Evolutionary conservation across 1,140 invertebrate species (phyloP).

Genomic region (Glossosoma conforme): DNA sequence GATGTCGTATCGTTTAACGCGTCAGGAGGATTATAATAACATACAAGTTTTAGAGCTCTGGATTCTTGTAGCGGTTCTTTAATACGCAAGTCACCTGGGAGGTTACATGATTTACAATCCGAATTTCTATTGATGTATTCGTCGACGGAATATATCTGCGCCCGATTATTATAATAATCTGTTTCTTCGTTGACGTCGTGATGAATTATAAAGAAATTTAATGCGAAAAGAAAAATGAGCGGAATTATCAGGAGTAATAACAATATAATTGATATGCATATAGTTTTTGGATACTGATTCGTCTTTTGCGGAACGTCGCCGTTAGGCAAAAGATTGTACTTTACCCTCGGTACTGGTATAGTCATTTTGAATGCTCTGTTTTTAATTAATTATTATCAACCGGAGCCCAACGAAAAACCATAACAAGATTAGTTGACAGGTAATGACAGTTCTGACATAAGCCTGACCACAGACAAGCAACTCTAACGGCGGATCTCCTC

Average conservation of each 20-base stretch:
- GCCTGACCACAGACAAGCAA: too few species aligned
- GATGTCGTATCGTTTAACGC: slow-evolving; percentile 32
- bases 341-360: slow-evolving; percentile 9
- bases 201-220: slow-evolving; percentile 8
- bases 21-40: slow-evolving; percentile 61
- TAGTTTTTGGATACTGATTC: slow-evolving; percentile 1
- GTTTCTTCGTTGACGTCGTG: background rate
- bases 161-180: slow-evolving; percentile 1
- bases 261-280: slow-evolving; percentile 6
- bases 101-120: slow-evolving; percentile 10
- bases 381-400: too few species aligned
- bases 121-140: slow-evolving; percentile 11
- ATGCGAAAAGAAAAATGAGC: slow-evolving; percentile 4
- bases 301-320: background rate
- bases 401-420: too few species aligned
- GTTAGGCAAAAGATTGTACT: slow-evolving; percentile 13
- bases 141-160: slow-evolving; percentile 17
- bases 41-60: slow-evolving; percentile 44
- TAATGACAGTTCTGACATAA: too few species aligned
- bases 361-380: slow-evolving; percentile 18
- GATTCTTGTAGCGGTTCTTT: background rate
- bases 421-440: too few species aligned
- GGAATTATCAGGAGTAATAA: slow-evolving; percentile 14
- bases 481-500: too few species aligned
- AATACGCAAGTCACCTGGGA: background rate